These are phyloP conservation scores for Drepana falcataria DNA, from an alignment of 2,888 invertebrate genomes.

Conservation along the genomic window DNA sequence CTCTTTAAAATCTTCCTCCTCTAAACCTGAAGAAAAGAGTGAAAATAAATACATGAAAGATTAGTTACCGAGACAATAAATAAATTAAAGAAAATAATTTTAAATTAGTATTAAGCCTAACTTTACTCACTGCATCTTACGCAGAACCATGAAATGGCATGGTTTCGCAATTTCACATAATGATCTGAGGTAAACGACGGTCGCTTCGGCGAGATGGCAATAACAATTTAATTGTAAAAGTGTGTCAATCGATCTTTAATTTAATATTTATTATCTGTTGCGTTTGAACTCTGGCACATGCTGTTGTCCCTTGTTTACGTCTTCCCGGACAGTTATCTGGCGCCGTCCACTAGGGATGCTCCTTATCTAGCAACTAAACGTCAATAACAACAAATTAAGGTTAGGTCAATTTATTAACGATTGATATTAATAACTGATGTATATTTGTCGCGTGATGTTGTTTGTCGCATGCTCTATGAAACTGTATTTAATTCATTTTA, in stretches of 20 bases:
- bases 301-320: slow-evolving; percentile 24
- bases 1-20: too few species aligned
- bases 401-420: slow-evolving; percentile 45
- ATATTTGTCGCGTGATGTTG: slow-evolving; percentile 7
- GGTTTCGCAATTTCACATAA: too few species aligned
- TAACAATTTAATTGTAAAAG: slow-evolving; percentile 24
- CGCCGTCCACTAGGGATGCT: slow-evolving; percentile 11
- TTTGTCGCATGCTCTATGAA: not conserved
- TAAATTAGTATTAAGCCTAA: too few species aligned
- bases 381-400: slow-evolving; percentile 54
- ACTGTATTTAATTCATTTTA: not conserved
- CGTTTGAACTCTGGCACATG: slow-evolving; percentile 13
- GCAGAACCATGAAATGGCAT: too few species aligned
- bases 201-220: slow-evolving; percentile 23
- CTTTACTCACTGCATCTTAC: too few species aligned
- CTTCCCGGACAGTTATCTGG: slow-evolving; percentile 14
- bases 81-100: too few species aligned
- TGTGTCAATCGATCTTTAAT: slow-evolving; percentile 33
- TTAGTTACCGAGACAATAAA: too few species aligned
- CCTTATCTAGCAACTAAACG: slow-evolving; percentile 31
- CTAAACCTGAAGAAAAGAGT: too few species aligned
- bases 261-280: slow-evolving; percentile 14
- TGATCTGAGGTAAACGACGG: slow-evolving; percentile 13
- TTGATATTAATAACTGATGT: slow-evolving; percentile 21
- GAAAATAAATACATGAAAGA: too few species aligned